A percentile compares a stretch with the other conserved stretches of the same genome.
phyloP scores from a whole-genome alignment of 2,797 vertebrate genomes.

The Gallinago solitaria region DNA sequence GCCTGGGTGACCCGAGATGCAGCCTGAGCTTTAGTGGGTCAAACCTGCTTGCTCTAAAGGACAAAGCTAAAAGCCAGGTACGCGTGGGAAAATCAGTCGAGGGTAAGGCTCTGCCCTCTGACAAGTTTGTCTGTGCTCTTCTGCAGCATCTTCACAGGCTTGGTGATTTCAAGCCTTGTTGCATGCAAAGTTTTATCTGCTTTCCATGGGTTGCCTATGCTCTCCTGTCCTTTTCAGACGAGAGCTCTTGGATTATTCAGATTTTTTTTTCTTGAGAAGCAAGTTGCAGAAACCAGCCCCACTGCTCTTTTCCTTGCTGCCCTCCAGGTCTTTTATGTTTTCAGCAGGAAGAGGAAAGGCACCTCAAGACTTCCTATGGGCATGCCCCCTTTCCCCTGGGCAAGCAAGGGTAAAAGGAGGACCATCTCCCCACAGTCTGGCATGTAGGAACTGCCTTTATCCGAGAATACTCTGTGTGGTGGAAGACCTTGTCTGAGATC shows the following conservation, averaged over 20 bases:
- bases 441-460: background rate
- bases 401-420: background rate
- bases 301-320: background rate
- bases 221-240: background rate
- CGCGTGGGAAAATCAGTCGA: accelerated
- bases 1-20: accelerated
- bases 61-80: background rate
- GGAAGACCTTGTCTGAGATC: background rate
- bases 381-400: background rate
- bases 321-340: background rate
- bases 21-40: background rate
- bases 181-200: background rate
- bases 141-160: accelerated
- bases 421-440: background rate
- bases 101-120: background rate
- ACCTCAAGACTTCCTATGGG: background rate
- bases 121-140: accelerated
- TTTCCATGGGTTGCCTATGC: background rate
- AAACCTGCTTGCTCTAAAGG: background rate
- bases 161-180: background rate
- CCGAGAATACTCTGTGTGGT: background rate
- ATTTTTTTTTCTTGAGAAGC: background rate
- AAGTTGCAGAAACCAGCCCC: background rate
- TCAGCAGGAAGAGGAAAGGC: background rate
- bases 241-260: background rate